phyloP scores from a whole-genome alignment of 2,113 vertebrate species.

The Dasypus novemcinctus region DNA sequence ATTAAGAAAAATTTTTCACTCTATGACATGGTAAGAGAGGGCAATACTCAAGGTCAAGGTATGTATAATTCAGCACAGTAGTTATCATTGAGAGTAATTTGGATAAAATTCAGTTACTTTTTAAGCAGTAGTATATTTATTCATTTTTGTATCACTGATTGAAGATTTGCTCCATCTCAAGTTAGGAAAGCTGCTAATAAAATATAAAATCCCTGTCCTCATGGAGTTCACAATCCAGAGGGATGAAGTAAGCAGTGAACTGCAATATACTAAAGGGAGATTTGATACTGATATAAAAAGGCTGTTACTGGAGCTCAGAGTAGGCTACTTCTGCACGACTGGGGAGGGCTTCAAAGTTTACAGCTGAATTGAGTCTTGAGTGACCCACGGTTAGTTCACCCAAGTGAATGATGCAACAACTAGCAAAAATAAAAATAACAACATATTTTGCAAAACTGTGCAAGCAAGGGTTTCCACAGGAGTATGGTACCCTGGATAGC shows the following conservation, averaged over 20 bases:
- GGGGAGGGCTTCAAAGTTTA: not conserved
- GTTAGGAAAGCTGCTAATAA: not conserved
- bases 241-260: not conserved
- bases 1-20: not conserved
- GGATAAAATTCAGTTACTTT: not conserved
- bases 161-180: not conserved
- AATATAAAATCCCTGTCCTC: not conserved
- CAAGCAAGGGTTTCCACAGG: not conserved
- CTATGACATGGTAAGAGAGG: not conserved
- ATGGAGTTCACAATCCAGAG: not conserved
- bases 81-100: not conserved
- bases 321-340: not conserved
- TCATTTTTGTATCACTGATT: not conserved
- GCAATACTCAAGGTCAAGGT: not conserved
- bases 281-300: not conserved
- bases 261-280: not conserved
- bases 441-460: not conserved
- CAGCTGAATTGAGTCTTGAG: not conserved
- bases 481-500: slow-evolving; percentile 56
- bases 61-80: not conserved
- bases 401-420: not conserved
- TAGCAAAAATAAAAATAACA: not conserved
- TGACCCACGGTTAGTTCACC: not conserved
- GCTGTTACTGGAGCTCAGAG: not conserved
- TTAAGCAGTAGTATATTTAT: not conserved